phyloP scores from a whole-genome alignment of 2,888 invertebrate species.

The Drosophila stalkeri region DNA sequence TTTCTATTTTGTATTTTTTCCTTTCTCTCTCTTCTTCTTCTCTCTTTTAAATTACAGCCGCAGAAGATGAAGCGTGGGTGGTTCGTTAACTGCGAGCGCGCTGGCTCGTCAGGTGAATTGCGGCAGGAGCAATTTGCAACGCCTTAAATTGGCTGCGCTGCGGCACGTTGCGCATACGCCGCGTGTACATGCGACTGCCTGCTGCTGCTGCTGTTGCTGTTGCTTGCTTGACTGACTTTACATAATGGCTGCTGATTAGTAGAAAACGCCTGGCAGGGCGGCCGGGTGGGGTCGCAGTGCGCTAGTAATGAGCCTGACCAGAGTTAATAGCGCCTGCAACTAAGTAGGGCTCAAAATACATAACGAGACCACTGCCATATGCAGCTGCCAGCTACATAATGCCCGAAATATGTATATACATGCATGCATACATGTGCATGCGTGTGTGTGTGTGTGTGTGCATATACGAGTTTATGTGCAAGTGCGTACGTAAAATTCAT shows the following conservation, averaged over 20 bases:
- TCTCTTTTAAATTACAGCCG: constrained; percentile 56
- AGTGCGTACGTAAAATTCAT: constrained; percentile 77
- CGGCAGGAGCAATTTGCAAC: constrained; percentile 55
- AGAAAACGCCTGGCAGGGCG: constrained; percentile 5
- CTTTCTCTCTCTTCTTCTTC: background rate
- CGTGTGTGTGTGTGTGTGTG: constrained; percentile 8
- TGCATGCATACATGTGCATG: constrained; percentile 31
- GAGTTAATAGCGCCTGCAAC: constrained; percentile 66
- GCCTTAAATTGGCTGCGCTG: constrained; percentile 56
- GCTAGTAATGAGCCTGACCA: constrained; percentile 59
- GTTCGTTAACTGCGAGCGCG: constrained; percentile 28
- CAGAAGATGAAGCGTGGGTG: constrained; percentile 19
- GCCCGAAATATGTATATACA: constrained; percentile 53
- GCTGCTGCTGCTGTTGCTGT: constrained; percentile 21
- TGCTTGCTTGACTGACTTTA: constrained; percentile 68
- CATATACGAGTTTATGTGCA: constrained; percentile 21
- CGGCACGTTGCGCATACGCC: constrained; percentile 59
- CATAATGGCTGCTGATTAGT: constrained; percentile 76
- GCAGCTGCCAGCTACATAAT: constrained; percentile 48
- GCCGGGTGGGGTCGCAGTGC: background rate
- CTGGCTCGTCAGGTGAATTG: constrained; percentile 56
- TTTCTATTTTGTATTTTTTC: constrained; percentile 13
- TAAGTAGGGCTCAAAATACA: constrained; percentile 72
- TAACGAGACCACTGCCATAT: constrained; percentile 55
- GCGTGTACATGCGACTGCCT: constrained; percentile 38